phyloP scores from a whole-genome alignment of 2,113 vertebrate genomes.

The Columba janthina region DNA sequence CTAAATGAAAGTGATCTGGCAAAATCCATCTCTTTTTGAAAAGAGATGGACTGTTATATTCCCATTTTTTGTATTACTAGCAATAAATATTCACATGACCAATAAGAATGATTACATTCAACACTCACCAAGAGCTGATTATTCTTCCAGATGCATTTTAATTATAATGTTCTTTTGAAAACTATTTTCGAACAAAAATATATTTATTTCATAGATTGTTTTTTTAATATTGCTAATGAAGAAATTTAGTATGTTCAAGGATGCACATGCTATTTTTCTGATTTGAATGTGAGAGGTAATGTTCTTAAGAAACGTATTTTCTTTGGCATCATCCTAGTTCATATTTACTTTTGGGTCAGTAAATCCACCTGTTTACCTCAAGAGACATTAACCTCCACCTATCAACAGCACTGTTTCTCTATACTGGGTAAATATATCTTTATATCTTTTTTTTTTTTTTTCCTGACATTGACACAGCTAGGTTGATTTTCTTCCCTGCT shows the following conservation, averaged over 20 bases:
- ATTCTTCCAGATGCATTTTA: background rate
- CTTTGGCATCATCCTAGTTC: background rate
- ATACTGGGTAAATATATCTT: background rate
- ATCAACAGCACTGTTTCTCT: background rate
- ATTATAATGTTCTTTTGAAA: background rate
- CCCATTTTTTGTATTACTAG: background rate
- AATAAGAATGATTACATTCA: background rate
- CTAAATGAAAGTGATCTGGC: background rate
- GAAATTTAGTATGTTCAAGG: background rate
- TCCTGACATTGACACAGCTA: background rate
- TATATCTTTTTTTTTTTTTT: background rate
- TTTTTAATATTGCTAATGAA: background rate
- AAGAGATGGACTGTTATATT: background rate
- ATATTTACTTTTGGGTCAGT: background rate
- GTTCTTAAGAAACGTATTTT: background rate
- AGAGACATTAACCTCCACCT: background rate
- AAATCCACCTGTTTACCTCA: background rate
- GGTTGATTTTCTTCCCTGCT: background rate
- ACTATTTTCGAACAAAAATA: background rate
- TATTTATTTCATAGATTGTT: background rate
- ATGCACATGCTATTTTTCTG: background rate
- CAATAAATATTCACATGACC: background rate
- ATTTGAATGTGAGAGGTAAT: background rate
- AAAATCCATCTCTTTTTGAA: background rate
- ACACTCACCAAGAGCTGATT: background rate